phyloP scores from a whole-genome alignment of 1,140 invertebrate species.

The Drosophila murphyi region DNA sequence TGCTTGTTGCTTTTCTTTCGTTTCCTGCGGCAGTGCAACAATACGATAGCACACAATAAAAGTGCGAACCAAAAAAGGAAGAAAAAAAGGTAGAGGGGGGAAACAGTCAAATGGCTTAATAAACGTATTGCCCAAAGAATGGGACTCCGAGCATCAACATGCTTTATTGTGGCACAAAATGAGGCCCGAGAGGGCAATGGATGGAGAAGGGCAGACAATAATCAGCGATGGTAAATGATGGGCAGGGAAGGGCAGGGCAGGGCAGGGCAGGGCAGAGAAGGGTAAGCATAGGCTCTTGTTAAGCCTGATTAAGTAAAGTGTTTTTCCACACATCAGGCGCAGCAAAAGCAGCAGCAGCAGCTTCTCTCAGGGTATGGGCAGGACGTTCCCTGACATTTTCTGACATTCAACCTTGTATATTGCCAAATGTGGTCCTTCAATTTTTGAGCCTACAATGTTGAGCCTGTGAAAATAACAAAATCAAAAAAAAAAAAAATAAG shows the following conservation, averaged over 20 bases:
- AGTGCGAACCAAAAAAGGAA: constrained; percentile 4
- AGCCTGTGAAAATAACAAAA: constrained; percentile 45
- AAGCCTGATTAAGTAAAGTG: constrained; percentile 30
- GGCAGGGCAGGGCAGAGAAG: too few relatives aligned
- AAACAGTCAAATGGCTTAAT: constrained; percentile 72
- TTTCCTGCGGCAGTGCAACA: constrained; percentile 57
- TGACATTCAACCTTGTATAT: constrained; percentile 68
- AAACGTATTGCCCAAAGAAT: constrained; percentile 63
- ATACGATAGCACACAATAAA: background rate
- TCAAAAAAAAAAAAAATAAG: constrained; percentile 9
- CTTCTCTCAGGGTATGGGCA: constrained; percentile 44
- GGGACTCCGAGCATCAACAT: constrained; percentile 39
- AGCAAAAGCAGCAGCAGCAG: constrained; percentile 22
- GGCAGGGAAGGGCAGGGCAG: too few relatives aligned
- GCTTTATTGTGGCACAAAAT: constrained; percentile 44
- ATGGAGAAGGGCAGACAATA: too few relatives aligned
- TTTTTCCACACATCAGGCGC: constrained; percentile 20
- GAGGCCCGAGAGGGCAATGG: constrained; percentile 17
- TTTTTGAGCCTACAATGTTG: constrained; percentile 78
- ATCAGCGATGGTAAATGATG: too few relatives aligned
- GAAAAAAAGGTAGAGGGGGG: constrained; percentile 20
- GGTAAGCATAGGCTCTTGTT: background rate
- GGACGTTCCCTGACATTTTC: constrained; percentile 70
- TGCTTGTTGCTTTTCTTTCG: constrained; percentile 55
- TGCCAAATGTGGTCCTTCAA: constrained; percentile 79